phyloP scores from a whole-genome alignment of 2,113 vertebrate species.

The Baryphthengus martii region DNA sequence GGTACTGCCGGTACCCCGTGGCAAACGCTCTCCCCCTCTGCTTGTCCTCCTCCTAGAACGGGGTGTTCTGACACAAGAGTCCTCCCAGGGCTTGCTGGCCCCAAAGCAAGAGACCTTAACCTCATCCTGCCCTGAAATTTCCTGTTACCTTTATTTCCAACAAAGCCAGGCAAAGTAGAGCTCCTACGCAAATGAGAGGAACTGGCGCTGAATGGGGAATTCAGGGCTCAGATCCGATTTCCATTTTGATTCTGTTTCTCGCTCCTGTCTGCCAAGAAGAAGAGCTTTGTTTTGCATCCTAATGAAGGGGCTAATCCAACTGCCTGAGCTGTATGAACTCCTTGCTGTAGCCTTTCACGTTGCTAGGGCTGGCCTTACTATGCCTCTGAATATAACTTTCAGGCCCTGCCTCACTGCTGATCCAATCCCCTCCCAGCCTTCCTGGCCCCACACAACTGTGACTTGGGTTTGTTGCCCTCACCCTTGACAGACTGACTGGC shows the following conservation, averaged over 20 bases:
- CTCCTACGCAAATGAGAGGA: slow-evolving; percentile 64
- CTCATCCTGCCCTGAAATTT: slow-evolving; percentile 74
- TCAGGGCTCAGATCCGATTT: slow-evolving; percentile 68
- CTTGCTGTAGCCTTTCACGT: slow-evolving; percentile 51
- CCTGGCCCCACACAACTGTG: not conserved
- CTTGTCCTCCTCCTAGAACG: not conserved
- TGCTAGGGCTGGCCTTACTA: not conserved
- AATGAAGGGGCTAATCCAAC: slow-evolving; percentile 68
- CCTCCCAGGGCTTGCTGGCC: slow-evolving; percentile 54
- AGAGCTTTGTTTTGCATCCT: slow-evolving; percentile 61
- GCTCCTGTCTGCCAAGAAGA: slow-evolving; percentile 54
- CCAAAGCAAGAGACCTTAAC: slow-evolving; percentile 52
- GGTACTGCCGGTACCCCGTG: not conserved
- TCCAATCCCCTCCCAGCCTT: not conserved
- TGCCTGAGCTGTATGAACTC: slow-evolving; percentile 32
- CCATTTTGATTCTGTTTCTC: slow-evolving; percentile 72
- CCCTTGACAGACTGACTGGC: not conserved
- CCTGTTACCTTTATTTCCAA: slow-evolving; percentile 74
- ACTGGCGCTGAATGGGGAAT: slow-evolving; percentile 68
- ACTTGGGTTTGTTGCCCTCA: not conserved
- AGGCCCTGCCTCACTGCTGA: not conserved
- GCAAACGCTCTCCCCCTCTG: not conserved
- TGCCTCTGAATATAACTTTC: slow-evolving; percentile 18
- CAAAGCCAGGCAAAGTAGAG: slow-evolving; percentile 55
- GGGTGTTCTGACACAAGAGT: slow-evolving; percentile 35